Evolutionary conservation across 2,888 invertebrate species (phyloP).

Genomic region (Bhutanitis thaidina): DNA sequence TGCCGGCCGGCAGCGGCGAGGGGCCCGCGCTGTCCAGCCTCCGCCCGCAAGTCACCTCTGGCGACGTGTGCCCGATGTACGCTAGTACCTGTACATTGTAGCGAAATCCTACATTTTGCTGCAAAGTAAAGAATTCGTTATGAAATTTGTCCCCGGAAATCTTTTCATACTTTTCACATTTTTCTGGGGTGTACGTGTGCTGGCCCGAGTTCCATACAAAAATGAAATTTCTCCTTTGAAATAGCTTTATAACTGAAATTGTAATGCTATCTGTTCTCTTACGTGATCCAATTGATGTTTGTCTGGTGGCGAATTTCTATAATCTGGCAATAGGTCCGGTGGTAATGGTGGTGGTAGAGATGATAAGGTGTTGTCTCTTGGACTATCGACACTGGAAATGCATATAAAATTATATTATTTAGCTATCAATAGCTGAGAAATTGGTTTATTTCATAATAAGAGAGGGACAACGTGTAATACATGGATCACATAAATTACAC

Average conservation of each 20-base stretch:
- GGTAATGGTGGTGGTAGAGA: constrained; percentile 82
- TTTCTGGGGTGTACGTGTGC: too few relatives aligned
- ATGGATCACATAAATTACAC: too few relatives aligned
- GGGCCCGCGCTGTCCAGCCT: constrained; percentile 89
- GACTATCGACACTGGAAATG: constrained; percentile 51
- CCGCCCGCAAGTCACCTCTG: constrained; percentile 87
- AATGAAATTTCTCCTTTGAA: too few relatives aligned
- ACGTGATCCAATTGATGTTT: constrained; percentile 96
- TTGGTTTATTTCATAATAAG: too few relatives aligned
- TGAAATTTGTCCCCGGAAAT: too few relatives aligned
- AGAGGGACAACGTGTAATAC: too few relatives aligned
- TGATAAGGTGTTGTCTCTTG: constrained; percentile 70
- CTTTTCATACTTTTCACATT: too few relatives aligned
- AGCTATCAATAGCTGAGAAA: too few relatives aligned
- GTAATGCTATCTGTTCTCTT: constrained; percentile 25
- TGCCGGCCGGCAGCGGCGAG: constrained; percentile 85
- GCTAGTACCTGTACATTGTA: constrained; percentile 91
- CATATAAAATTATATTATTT: neutral
- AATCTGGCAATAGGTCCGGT: constrained; percentile 88
- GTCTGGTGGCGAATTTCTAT: constrained; percentile 90
- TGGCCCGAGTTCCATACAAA: too few relatives aligned
- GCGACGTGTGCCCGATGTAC: constrained; percentile 94
- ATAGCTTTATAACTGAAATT: too few relatives aligned
- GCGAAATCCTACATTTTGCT: too few relatives aligned
- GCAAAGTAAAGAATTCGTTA: too few relatives aligned